Base-by-base conservation (phyloP, 2,113 vertebrate genomes). In the Mohoua ochrocephala region DNA sequence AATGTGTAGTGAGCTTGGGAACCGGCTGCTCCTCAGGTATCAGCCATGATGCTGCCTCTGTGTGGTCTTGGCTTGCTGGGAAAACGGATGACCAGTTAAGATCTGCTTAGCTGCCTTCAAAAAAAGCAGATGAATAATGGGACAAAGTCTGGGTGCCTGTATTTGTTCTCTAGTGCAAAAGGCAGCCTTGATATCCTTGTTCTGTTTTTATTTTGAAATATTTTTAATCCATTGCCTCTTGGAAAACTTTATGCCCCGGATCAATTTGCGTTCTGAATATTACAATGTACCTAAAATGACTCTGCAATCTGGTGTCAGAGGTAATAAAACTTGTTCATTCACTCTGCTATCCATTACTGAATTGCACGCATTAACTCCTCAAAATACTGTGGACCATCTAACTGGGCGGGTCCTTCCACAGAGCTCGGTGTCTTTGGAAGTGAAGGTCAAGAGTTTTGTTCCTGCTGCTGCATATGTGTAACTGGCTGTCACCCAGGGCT, bases 401-500 rank as follows among this genome's bases (percentile, higher is more conserved):
- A 27, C 6, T 0, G 8, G 31, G 26, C 1, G 2, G 31, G 7
- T 80, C 53, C 44, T 76, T 60, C 39, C 24, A 53, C 27, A 70
- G 35, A 74, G 53, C 15, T 41, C 18, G 6, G 1, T 12, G 23
- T 41, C 57, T 86, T 88, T 41, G 73, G 50, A 82, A 77, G 18
- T 20, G 39, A 95, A 97, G 91, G 81, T 94, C 75, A 61, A 7
- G 54, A 52, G 24, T 53, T 79, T 56, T 89, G 42, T 30, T 87
- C 39, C 84, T 74, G 42, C 79, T 84, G 74, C 67, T 86, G 60
- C 52, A 26, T 12, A 7, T 7, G 20, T 94, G 57, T 80, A 26
- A 50, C 73, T 87, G 79, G 87, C 91, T 45, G 49, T 77, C 64
- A 63, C 91, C 80, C 71, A 91, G 60, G 26, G 61, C 85, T 42